Evolutionary conservation across 2,113 vertebrate genomes (phyloP).

Genomic region (Eupsittula cactorum): DNA sequence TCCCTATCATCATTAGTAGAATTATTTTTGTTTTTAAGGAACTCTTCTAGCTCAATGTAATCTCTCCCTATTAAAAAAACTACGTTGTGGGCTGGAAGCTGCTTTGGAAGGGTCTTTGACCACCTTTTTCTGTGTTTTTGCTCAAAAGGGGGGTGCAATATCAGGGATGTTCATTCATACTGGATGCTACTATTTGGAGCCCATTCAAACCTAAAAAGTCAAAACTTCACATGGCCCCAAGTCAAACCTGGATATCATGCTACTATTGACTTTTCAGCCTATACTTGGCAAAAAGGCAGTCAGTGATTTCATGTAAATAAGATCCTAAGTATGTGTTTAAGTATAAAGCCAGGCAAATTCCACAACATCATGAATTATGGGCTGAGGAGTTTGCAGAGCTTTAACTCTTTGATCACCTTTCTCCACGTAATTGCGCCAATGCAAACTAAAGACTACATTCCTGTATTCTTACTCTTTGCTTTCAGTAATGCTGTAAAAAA

Average conservation of each 20-base stretch:
- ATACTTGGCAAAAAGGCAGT: neutral
- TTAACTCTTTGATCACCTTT: slow-evolving; percentile 4
- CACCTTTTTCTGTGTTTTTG: neutral
- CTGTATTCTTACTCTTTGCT: slow-evolving; percentile 5
- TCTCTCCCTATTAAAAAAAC: neutral
- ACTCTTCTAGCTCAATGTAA: neutral
- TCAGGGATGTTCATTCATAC: neutral
- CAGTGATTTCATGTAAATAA: slow-evolving; percentile 5
- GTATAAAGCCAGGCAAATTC: slow-evolving; percentile 6
- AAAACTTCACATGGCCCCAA: neutral
- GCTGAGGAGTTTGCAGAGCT: neutral
- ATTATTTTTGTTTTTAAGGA: neutral
- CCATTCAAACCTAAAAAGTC: neutral
- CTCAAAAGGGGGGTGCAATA: neutral
- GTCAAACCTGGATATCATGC: neutral
- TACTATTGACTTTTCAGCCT: neutral
- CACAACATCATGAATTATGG: neutral
- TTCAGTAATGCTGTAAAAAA: neutral
- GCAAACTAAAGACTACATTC: slow-evolving; percentile 7
- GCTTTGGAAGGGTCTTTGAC: neutral
- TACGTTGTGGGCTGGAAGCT: neutral
- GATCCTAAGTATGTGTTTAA: slow-evolving; percentile 19
- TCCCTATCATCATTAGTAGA: neutral
- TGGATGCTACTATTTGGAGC: neutral
- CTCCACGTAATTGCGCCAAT: slow-evolving; percentile 17